phyloP scores from a whole-genome alignment of 1,140 invertebrate species.

The Drosophila melanogaster region Release_6_plus_ISO1_MT NT_033777.3:26325501-26326000 shows the following conservation, averaged over 20 bases:
- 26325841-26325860: constrained; percentile 25
- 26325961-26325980: constrained; percentile 5
- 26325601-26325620: constrained; percentile 41
- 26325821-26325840: constrained; percentile 19
- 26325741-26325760: constrained; percentile 26
- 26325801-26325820: constrained; percentile 4
- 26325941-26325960: constrained; percentile 31
- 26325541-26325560: constrained; percentile 16
- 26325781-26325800: constrained; percentile 42
- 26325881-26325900: constrained; percentile 45
- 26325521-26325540: constrained; percentile 2
- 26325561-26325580: constrained; percentile 7
- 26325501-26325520: constrained; percentile 12
- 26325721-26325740: constrained; percentile 4
- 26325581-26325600: constrained; percentile 37
- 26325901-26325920: constrained; percentile 51
- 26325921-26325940: constrained; percentile 21
- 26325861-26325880: constrained; percentile 46
- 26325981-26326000: constrained; percentile 39
- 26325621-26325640: constrained; percentile 36
- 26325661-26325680: constrained; percentile 51
- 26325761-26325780: constrained; percentile 58
- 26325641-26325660: constrained; percentile 50
- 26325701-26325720: constrained; percentile 4
- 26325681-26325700: constrained; percentile 26